phyloP scores from a whole-genome alignment of 2,797 vertebrate genomes.

The Arrhamphus sclerolepis region DNA sequence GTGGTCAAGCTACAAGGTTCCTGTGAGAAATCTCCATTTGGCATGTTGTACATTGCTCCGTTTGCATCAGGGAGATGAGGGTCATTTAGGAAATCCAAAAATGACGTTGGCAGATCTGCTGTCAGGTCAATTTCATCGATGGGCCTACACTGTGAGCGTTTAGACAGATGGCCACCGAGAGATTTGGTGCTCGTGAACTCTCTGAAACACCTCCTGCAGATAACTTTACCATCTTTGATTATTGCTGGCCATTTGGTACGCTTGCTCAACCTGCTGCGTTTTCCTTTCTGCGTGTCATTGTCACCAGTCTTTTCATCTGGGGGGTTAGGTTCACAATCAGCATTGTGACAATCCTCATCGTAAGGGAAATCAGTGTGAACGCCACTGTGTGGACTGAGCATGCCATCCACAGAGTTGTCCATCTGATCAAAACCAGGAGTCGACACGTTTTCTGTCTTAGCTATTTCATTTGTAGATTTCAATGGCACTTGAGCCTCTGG shows the following conservation, averaged over 20 bases:
- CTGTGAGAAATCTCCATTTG: slow-evolving; percentile 78
- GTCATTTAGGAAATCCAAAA: slow-evolving; percentile 96
- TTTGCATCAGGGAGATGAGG: slow-evolving; percentile 87
- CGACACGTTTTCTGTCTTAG: slow-evolving; percentile 70
- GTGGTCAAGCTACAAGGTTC: slow-evolving; percentile 69
- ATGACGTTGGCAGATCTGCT: slow-evolving; percentile 89
- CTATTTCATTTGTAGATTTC: slow-evolving; percentile 54
- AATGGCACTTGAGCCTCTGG: slow-evolving; percentile 57
- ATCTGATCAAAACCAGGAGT: slow-evolving; percentile 68
- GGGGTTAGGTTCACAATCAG: slow-evolving; percentile 60
- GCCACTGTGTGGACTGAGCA: slow-evolving; percentile 68
- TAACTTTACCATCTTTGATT: slow-evolving; percentile 97
- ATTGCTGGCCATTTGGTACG: slow-evolving; percentile 98
- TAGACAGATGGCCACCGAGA: slow-evolving; percentile 96
- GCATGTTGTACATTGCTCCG: slow-evolving; percentile 56
- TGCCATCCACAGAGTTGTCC: slow-evolving; percentile 69
- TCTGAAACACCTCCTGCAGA: slow-evolving; percentile 97
- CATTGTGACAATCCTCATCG: slow-evolving; percentile 70
- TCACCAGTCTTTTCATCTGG: slow-evolving; percentile 69
- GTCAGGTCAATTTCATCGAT: slow-evolving; percentile 93
- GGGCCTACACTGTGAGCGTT: slow-evolving; percentile 94
- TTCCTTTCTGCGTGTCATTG: slow-evolving; percentile 70
- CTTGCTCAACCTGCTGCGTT: slow-evolving; percentile 89
- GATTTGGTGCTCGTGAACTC: slow-evolving; percentile 98
- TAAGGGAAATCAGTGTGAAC: slow-evolving; percentile 65